phyloP scores from a whole-genome alignment of 2,797 vertebrate genomes.

The Gobionotothen gibberifrons region DNA sequence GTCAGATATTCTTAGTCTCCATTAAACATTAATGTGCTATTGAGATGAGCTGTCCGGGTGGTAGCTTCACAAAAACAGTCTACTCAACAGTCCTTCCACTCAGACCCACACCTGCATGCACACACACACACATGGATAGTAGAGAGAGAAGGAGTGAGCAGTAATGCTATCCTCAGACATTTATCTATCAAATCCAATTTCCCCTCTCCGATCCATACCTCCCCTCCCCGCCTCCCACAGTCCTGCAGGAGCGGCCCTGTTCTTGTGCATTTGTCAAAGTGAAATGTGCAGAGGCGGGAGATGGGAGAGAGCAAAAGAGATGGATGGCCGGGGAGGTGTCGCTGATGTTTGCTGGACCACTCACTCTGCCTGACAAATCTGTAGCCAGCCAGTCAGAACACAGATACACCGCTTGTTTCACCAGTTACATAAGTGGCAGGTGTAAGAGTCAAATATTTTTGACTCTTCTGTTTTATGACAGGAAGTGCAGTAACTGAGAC shows the following conservation, averaged over 20 bases:
- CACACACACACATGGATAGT: slow-evolving; percentile 24
- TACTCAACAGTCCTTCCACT: slow-evolving; percentile 52
- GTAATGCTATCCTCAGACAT: slow-evolving; percentile 71
- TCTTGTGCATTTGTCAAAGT: slow-evolving; percentile 83
- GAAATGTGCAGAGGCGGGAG: slow-evolving; percentile 71
- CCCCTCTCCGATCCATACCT: slow-evolving; percentile 67
- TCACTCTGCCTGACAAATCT: slow-evolving; percentile 64
- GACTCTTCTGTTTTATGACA: slow-evolving; percentile 52
- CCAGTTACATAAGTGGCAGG: slow-evolving; percentile 43
- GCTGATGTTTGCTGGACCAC: slow-evolving; percentile 65
- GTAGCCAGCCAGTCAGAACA: slow-evolving; percentile 50
- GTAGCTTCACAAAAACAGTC: slow-evolving; percentile 65
- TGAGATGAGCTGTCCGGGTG: slow-evolving; percentile 72
- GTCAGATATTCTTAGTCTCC: slow-evolving; percentile 75
- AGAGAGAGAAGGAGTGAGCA: slow-evolving; percentile 33
- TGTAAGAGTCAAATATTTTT: slow-evolving; percentile 55
- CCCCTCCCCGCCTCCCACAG: slow-evolving; percentile 63
- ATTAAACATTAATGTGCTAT: slow-evolving; percentile 79
- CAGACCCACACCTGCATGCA: slow-evolving; percentile 12
- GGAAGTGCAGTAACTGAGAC: slow-evolving; percentile 28
- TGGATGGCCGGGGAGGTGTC: slow-evolving; percentile 70
- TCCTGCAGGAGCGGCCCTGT: slow-evolving; percentile 73
- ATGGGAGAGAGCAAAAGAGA: slow-evolving; percentile 55
- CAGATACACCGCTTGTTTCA: slow-evolving; percentile 55
- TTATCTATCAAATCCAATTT: slow-evolving; percentile 77